Evolutionary conservation across 2,797 vertebrate species (phyloP).

Genomic region (Melanotaenia boesemani): DNA sequence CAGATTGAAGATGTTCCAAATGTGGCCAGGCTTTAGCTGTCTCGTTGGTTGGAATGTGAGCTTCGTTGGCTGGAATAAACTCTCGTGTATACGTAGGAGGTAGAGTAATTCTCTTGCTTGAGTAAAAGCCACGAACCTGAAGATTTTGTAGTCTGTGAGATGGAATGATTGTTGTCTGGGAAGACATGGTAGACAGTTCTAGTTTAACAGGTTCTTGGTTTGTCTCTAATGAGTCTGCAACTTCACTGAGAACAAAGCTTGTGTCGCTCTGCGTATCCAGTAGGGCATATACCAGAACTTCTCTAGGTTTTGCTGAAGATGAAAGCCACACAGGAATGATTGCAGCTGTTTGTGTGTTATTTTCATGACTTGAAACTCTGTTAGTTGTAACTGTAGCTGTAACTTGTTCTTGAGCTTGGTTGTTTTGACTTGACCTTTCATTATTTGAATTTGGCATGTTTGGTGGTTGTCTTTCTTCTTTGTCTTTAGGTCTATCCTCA

Average conservation of each 20-base stretch:
- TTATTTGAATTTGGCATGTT: neutral
- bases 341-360: slow-evolving; percentile 7
- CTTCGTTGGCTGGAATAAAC: slow-evolving; percentile 16
- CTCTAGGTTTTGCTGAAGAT: slow-evolving; percentile 1
- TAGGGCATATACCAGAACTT: slow-evolving; percentile 36
- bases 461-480: neutral
- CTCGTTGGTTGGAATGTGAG: slow-evolving; percentile 10
- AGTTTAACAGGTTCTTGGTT: slow-evolving; percentile 37
- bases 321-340: slow-evolving; percentile 26
- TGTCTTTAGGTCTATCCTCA: slow-evolving; percentile 11
- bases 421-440: neutral
- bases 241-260: slow-evolving; percentile 33
- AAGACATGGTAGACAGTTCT: slow-evolving; percentile 14
- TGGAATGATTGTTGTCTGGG: too few species aligned
- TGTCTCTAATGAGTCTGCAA: slow-evolving; percentile 14
- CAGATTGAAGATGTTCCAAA: slow-evolving; percentile 15
- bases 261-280: slow-evolving; percentile 47
- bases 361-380: neutral
- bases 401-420: neutral
- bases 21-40: slow-evolving; percentile 25
- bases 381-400: neutral
- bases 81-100: slow-evolving; percentile 25
- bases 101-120: slow-evolving; percentile 5
- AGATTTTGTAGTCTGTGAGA: too few species aligned
- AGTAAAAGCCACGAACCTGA: slow-evolving; percentile 18